A percentile compares a stretch with the other conserved stretches of the same genome.
These are phyloP conservation scores for Antechinus stuartii DNA, from an alignment of 2,113 vertebrate species.

Conservation along the genomic window DNA sequence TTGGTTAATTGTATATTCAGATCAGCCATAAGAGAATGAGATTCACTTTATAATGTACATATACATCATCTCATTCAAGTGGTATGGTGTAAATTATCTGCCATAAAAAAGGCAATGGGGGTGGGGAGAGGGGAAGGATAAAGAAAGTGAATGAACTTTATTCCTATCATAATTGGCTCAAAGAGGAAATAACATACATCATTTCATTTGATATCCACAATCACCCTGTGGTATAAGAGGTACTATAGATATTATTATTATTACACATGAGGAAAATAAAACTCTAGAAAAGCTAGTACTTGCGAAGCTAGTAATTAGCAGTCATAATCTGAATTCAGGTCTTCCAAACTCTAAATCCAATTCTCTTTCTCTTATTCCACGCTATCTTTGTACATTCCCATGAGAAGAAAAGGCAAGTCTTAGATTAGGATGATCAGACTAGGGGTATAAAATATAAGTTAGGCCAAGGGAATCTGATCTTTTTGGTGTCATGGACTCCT, in stretches of 20 bases:
- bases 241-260: not conserved
- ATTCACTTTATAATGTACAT: not conserved
- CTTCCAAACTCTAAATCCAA: not conserved
- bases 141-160: no score
- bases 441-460: not conserved
- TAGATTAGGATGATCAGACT: not conserved
- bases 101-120: no score
- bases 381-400: no score
- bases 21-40: not conserved
- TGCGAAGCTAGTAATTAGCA: not conserved
- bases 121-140: no score
- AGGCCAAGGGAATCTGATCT: not conserved
- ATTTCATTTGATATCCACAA: not conserved
- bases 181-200: not conserved
- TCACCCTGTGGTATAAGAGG: not conserved
- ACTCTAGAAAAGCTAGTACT: not conserved
- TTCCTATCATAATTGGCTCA: no score
- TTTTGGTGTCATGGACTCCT: not conserved
- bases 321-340: not conserved
- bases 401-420: no score
- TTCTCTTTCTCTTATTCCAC: not conserved
- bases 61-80: not conserved
- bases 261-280: not conserved
- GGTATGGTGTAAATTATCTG: no score
- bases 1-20: not conserved